Evolutionary conservation across 2,888 invertebrate species (phyloP).

Genomic region (Aspidapion aeneum): DNA sequence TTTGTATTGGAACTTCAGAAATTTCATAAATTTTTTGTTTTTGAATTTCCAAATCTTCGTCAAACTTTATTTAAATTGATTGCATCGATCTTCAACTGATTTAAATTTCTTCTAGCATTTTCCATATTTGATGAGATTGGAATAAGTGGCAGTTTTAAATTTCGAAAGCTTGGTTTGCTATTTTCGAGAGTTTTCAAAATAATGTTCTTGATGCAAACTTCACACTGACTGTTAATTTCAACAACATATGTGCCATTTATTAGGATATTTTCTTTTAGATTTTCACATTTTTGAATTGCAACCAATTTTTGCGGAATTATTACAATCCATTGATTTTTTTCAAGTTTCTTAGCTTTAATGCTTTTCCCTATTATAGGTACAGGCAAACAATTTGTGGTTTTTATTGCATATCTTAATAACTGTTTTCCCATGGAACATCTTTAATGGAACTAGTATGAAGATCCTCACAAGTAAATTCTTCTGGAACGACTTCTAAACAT

Average conservation of each 20-base stretch:
- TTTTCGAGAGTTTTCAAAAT: neutral
- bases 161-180: neutral
- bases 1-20: neutral
- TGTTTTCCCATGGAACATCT: neutral
- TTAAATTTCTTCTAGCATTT: neutral
- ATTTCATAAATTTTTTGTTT: neutral
- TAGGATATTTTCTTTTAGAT: neutral
- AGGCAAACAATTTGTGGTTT: neutral
- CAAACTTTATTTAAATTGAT: neutral
- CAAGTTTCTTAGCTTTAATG: neutral
- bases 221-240: neutral
- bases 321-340: neutral
- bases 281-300: conserved; percentile 4
- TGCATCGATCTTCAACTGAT: conserved; percentile 1
- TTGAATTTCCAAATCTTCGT: neutral
- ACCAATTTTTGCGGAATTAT: neutral
- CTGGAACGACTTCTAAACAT: conserved; percentile 4
- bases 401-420: neutral
- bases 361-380: neutral
- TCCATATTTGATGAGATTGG: neutral
- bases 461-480: conserved; percentile 6
- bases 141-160: neutral
- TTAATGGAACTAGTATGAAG: neutral
- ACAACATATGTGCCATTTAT: neutral
- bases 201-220: neutral